Conservation (phyloP, 2,797 vertebrate genomes). For the Microctenopoma steveboyesi region DNA sequence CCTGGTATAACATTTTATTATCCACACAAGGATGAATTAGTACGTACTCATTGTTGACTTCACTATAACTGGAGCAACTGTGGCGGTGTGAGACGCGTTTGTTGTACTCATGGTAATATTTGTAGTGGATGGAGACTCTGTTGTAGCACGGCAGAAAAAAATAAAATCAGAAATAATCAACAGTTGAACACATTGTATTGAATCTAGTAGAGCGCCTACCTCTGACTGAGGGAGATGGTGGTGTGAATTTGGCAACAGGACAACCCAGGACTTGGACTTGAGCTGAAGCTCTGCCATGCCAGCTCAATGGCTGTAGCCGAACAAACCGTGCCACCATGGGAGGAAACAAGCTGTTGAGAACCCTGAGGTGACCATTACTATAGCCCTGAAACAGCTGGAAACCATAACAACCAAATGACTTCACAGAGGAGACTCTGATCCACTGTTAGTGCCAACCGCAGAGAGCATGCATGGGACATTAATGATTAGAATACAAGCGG, state of each 20-base stretch:
- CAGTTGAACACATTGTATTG: background rate
- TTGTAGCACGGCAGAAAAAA: slow-evolving; percentile 18
- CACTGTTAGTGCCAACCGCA: background rate
- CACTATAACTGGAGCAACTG: slow-evolving; percentile 69
- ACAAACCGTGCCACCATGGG: slow-evolving; percentile 83
- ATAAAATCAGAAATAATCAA: slow-evolving; percentile 5
- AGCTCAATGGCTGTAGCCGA: slow-evolving; percentile 80
- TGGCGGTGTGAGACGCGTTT: slow-evolving; percentile 42
- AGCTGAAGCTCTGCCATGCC: slow-evolving; percentile 75
- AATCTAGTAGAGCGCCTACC: slow-evolving; percentile 39
- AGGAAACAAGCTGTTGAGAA: slow-evolving; percentile 86
- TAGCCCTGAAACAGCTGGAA: slow-evolving; percentile 87
- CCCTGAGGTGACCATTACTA: slow-evolving; percentile 73
- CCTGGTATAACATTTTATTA: background rate
- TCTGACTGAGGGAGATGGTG: slow-evolving; percentile 46
- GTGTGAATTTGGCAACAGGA: slow-evolving; percentile 49
- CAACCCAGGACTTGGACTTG: slow-evolving; percentile 86
- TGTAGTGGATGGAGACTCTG: slow-evolving; percentile 63
- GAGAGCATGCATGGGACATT: background rate
- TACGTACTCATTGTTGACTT: slow-evolving; percentile 73
- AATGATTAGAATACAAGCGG: background rate
- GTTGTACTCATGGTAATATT: slow-evolving; percentile 41
- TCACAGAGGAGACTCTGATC: slow-evolving; percentile 25
- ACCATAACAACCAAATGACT: slow-evolving; percentile 24
- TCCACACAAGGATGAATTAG: background rate